Evolutionary conservation across 2,888 invertebrate genomes (phyloP), one percentile per base, ranked within the genome.

Genomic region (Pandemis corylana): DNA sequence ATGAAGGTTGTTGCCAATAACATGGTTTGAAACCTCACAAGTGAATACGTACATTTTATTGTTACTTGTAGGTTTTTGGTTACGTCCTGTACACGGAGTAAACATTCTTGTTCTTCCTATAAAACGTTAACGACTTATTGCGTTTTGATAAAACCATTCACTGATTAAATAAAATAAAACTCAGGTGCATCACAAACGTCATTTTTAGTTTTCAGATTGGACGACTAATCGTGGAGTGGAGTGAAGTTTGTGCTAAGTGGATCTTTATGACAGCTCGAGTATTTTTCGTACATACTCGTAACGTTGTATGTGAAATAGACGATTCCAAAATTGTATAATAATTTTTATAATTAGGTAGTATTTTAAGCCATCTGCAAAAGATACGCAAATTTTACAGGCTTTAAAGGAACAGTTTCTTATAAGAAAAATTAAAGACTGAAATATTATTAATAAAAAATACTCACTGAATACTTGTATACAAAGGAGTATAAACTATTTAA

Each of bases 21-120:
- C 79, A 82, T 85, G 87, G 85, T 84, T 86, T 77, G 89, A 91
- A 90, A 87, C 88, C 88, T 76, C 84, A 83, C 78, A 89, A 89
- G 85, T 87, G 85, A 71, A 51, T 56, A 89, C 90, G 89, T 87
- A 90, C 89, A 81, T 81, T 84, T 85, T 86, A 84, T 82, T 84
- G 85, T 77, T 81, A 82, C 79, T 80, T 78, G 81, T 83, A 78
- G 53, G 67, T 67, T 77, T 77, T 74, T 56, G 72, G 56, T 68
- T 83, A 80, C 78, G 81, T 80, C 80, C 80, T 82, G 78, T 80
- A 76, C 78, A 79, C 80, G 77, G 80, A 80, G 75, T 77, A 72
- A 51, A 68, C 74, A 70, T 70, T 66, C 67, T 71, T 64, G 56
- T 41, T 68, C 15, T 75, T 71, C 68, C 61, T 59, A 56, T 70